phyloP scores from a whole-genome alignment of 2,888 invertebrate species.

The Rhagonycha fulva region DNA sequence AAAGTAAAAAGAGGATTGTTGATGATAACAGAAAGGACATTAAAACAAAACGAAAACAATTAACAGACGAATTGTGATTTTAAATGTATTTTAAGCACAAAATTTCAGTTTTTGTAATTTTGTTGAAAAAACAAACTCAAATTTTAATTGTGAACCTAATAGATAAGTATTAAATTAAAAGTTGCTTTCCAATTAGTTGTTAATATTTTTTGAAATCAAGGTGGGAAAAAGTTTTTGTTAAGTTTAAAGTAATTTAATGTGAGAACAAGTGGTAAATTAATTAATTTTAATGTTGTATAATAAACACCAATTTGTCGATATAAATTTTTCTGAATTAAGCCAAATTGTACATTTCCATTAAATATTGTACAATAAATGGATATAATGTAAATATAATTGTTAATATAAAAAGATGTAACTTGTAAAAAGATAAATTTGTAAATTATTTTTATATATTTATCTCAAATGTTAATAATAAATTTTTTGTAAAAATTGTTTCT shows the following conservation, averaged over 20 bases:
- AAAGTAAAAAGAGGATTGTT: slow-evolving; percentile 21
- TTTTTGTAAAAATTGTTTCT: slow-evolving; percentile 9
- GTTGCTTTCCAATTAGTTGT: background rate
- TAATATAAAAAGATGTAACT: slow-evolving; percentile 14
- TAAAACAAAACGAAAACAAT: slow-evolving; percentile 15
- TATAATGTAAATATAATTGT: slow-evolving; percentile 26
- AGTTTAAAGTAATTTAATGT: background rate
- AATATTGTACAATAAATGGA: background rate
- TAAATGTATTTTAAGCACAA: slow-evolving; percentile 3
- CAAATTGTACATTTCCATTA: background rate
- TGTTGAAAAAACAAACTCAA: background rate
- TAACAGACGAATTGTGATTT: slow-evolving; percentile 38
- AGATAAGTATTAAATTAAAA: background rate
- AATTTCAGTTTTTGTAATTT: background rate
- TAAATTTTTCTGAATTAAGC: background rate
- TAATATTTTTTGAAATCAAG: background rate
- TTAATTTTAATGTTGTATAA: background rate
- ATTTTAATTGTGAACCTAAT: background rate
- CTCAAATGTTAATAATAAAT: slow-evolving; percentile 23
- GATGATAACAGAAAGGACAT: slow-evolving; percentile 20
- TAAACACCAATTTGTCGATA: background rate
- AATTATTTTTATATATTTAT: slow-evolving; percentile 29
- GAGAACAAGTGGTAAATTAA: background rate
- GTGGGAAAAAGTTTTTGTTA: background rate
- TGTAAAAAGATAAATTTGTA: slow-evolving; percentile 23